phyloP scores from a whole-genome alignment of 2,797 vertebrate genomes.

The Silurus aristotelis region DNA sequence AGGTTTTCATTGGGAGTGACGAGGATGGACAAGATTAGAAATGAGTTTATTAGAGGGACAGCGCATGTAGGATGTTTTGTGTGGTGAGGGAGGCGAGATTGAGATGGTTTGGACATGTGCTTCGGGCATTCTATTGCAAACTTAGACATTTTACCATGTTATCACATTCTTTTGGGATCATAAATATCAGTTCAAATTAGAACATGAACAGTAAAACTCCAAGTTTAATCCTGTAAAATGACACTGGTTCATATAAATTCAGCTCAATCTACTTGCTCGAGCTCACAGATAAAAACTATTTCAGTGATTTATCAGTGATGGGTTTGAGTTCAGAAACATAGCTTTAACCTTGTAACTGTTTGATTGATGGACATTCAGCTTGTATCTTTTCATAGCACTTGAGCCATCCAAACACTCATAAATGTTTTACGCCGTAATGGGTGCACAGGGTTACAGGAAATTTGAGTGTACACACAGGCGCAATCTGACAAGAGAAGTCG shows the following conservation, averaged over 20 bases:
- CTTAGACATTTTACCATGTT: background rate
- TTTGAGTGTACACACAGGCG: constrained; percentile 27
- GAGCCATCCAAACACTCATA: constrained; percentile 47
- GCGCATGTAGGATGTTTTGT: too few relatives aligned
- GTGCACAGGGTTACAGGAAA: constrained; percentile 48
- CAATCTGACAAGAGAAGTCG: background rate
- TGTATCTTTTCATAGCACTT: constrained; percentile 41
- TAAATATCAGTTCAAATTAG: background rate
- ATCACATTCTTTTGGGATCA: constrained; percentile 28
- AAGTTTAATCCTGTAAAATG: background rate
- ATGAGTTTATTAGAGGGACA: too few relatives aligned
- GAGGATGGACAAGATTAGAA: too few relatives aligned
- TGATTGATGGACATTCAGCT: constrained; percentile 22
- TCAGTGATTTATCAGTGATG: constrained; percentile 30
- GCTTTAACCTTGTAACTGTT: constrained; percentile 34
- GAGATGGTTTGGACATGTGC: background rate
- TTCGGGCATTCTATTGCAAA: constrained; percentile 40
- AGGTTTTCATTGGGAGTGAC: too few relatives aligned
- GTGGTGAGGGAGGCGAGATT: too few relatives aligned
- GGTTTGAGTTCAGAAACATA: constrained; percentile 34
- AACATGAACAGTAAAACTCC: background rate
- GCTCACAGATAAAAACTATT: background rate
- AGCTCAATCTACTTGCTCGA: background rate
- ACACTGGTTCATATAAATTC: constrained; percentile 9
- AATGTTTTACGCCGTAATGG: constrained; percentile 47